These are phyloP conservation scores for Tangara arthus DNA, from an alignment of 2,797 vertebrate species.

Conservation along the genomic window DNA sequence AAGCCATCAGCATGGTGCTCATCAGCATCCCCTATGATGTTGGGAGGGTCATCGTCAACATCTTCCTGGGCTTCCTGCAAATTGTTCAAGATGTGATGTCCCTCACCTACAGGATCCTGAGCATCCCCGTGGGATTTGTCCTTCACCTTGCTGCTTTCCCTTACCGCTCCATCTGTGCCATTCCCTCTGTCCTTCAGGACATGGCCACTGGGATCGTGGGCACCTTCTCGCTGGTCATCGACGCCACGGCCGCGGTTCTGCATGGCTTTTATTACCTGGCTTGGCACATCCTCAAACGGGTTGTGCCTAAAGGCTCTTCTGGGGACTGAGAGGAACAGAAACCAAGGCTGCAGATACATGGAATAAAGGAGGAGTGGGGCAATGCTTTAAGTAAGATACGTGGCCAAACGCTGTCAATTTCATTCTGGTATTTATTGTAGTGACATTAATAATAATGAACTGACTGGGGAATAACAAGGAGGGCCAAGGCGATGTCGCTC, in stretches of 20 bases:
- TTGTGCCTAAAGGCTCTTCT: conserved; percentile 66
- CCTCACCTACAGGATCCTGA: conserved; percentile 63
- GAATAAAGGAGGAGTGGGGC: background rate
- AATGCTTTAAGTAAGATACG: background rate
- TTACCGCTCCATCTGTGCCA: conserved; percentile 70
- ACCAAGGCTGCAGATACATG: background rate
- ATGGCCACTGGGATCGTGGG: conserved; percentile 68
- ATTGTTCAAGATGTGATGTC: conserved; percentile 67
- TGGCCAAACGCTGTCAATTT: conserved; percentile 50
- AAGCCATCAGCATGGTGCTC: conserved; percentile 69
- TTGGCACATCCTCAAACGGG: conserved; percentile 45
- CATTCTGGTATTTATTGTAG: conserved; percentile 61
- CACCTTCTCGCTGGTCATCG: conserved; percentile 51
- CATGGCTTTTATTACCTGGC: conserved; percentile 65
- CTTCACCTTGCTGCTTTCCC: conserved; percentile 76
- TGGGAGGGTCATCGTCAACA: conserved; percentile 61
- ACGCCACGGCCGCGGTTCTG: conserved; percentile 59
- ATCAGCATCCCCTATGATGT: conserved; percentile 73
- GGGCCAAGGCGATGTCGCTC: background rate
- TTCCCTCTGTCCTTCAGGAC: conserved; percentile 74
- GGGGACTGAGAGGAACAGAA: conserved; percentile 37
- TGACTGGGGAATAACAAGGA: background rate
- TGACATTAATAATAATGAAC: conserved; percentile 49
- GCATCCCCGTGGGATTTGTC: conserved; percentile 67
- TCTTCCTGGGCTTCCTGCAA: conserved; percentile 69